Evolutionary conservation across 1,140 invertebrate species (phyloP).

Genomic region (Drosophila athabasca): DNA sequence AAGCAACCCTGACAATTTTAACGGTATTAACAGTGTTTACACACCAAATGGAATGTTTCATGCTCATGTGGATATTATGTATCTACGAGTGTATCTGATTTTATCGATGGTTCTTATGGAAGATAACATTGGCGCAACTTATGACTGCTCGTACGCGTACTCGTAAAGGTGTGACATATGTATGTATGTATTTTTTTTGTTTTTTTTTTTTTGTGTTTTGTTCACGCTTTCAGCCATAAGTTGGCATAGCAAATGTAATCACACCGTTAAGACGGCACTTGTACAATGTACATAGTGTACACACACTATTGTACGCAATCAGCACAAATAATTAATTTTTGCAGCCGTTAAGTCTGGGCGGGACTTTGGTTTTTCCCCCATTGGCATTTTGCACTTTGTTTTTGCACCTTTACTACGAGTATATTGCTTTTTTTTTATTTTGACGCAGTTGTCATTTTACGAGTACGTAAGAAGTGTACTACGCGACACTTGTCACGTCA

Average conservation of each 20-base stretch:
- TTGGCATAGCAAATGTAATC: conserved; percentile 43
- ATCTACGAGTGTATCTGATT: neutral
- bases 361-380: conserved; percentile 25
- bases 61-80: too few species aligned
- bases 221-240: conserved; percentile 11
- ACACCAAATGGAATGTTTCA: too few species aligned
- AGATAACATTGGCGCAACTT: neutral
- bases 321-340: conserved; percentile 55
- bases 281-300: conserved; percentile 15
- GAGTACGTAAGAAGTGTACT: too few species aligned
- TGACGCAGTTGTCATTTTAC: conserved; percentile 27
- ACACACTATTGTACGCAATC: conserved; percentile 19
- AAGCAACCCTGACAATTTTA: too few species aligned
- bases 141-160: neutral
- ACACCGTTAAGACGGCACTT: conserved; percentile 28
- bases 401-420: neutral
- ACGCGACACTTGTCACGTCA: conserved; percentile 56
- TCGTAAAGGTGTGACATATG: neutral
- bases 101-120: neutral
- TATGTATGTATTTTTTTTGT: too few species aligned
- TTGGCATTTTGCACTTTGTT: conserved; percentile 4
- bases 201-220: conserved; percentile 11
- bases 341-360: conserved; percentile 61
- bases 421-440: conserved; percentile 12
- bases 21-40: too few species aligned